These are phyloP conservation scores for Craseonycteris thonglongyai DNA, from an alignment of 2,113 vertebrate species.

Conservation along the genomic window DNA sequence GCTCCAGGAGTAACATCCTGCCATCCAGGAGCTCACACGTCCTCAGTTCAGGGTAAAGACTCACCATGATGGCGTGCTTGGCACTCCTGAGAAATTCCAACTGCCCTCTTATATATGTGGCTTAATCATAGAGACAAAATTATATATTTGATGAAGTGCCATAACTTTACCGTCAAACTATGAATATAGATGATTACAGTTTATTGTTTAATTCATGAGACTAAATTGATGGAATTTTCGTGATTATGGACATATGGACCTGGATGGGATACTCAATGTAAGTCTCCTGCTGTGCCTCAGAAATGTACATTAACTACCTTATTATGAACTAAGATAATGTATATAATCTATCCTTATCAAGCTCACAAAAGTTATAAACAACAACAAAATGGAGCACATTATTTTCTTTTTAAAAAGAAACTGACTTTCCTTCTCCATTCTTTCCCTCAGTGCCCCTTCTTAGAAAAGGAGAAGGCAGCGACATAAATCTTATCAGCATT, in stretches of 20 bases:
- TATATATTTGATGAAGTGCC: neutral
- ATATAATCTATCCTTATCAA: neutral
- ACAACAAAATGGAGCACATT: neutral
- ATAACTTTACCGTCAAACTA: neutral
- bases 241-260: neutral
- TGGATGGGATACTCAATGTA: neutral
- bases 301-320: neutral
- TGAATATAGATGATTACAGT: neutral
- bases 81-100: neutral
- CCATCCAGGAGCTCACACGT: neutral
- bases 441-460: neutral
- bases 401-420: neutral
- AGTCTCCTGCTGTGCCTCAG: neutral
- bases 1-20: neutral
- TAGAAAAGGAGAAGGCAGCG: neutral
- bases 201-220: neutral
- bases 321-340: neutral
- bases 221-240: neutral
- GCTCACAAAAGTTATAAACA: neutral
- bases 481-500: neutral
- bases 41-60: neutral
- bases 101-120: neutral
- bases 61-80: neutral
- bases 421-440: neutral
- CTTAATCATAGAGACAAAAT: neutral